Evolutionary conservation across 2,797 vertebrate genomes (phyloP).

Genomic region (Pachyuromys duprasi): DNA sequence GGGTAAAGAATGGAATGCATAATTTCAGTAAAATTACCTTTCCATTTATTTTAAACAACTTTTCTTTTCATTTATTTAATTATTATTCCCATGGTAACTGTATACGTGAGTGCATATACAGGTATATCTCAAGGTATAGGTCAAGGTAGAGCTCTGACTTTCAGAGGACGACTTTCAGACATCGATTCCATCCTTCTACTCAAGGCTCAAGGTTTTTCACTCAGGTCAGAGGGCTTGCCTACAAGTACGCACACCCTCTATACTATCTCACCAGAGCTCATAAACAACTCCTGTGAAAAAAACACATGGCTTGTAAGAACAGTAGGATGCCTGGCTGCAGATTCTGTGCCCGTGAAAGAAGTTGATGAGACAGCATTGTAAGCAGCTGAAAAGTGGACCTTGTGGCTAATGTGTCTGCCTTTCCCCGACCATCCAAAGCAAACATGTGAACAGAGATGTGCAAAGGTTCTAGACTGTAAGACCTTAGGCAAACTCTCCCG

Average conservation of each 20-base stretch:
- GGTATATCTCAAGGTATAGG: not conserved
- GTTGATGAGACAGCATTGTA: not conserved
- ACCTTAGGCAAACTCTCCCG: not conserved
- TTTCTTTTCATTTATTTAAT: not conserved
- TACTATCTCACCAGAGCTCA: not conserved
- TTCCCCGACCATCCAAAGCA: not conserved
- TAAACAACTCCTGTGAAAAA: not conserved
- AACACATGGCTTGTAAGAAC: not conserved
- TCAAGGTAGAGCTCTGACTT: not conserved
- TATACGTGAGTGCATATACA: not conserved
- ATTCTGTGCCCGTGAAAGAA: not conserved
- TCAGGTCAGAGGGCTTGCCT: not conserved
- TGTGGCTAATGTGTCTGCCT: not conserved
- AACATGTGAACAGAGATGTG: not conserved
- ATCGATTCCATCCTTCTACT: not conserved
- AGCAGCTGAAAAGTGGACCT: not conserved
- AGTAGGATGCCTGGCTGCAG: no score
- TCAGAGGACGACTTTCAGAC: not conserved
- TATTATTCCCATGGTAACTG: not conserved
- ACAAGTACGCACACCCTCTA: no score
- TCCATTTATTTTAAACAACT: not conserved
- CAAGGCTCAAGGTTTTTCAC: not conserved
- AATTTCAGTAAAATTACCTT: not conserved
- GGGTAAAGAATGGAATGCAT: not conserved
- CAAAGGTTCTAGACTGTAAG: not conserved